phyloP scores from a whole-genome alignment of 2,113 vertebrate genomes.

The Oxyruncus cristatus region DNA sequence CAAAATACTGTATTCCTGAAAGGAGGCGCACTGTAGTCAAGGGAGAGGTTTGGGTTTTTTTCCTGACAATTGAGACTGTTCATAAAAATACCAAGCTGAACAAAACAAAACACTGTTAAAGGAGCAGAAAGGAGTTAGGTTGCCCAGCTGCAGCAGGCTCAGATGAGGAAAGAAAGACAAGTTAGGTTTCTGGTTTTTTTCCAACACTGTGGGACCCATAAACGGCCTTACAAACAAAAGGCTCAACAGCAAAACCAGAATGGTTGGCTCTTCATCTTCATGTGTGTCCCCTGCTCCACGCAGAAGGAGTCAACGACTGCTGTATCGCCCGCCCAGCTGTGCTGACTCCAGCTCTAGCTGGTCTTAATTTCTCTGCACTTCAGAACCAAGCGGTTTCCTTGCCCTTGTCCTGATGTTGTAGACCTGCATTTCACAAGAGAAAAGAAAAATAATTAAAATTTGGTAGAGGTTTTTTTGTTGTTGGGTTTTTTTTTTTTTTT shows the following conservation, averaged over 20 bases:
- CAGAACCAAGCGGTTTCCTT: constrained; percentile 92
- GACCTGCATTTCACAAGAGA: constrained; percentile 71
- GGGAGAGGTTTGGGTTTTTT: background rate
- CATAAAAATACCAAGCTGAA: constrained; percentile 57
- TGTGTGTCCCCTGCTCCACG: constrained; percentile 6
- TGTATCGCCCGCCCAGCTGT: background rate
- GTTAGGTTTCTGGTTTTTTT: constrained; percentile 10
- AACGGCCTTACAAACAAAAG: constrained; percentile 58
- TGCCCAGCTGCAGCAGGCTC: constrained; percentile 75
- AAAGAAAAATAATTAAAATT: background rate
- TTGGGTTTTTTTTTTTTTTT: background rate
- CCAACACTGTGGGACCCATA: constrained; percentile 52
- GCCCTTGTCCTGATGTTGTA: constrained; percentile 89
- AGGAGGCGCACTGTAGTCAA: constrained; percentile 63
- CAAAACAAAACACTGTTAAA: constrained; percentile 64
- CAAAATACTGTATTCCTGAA: constrained; percentile 76
- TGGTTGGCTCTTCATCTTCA: constrained; percentile 52
- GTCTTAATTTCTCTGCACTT: constrained; percentile 35
- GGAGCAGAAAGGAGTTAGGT: constrained; percentile 60
- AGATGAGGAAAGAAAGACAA: constrained; percentile 65
- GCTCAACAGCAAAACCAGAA: constrained; percentile 56
- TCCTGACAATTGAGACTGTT: constrained; percentile 60
- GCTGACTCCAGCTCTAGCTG: background rate
- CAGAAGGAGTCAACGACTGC: constrained; percentile 4
- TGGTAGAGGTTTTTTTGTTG: background rate